Base-by-base conservation (phyloP, 2,888 invertebrate genomes). In the Eupithecia tripunctaria region DNA sequence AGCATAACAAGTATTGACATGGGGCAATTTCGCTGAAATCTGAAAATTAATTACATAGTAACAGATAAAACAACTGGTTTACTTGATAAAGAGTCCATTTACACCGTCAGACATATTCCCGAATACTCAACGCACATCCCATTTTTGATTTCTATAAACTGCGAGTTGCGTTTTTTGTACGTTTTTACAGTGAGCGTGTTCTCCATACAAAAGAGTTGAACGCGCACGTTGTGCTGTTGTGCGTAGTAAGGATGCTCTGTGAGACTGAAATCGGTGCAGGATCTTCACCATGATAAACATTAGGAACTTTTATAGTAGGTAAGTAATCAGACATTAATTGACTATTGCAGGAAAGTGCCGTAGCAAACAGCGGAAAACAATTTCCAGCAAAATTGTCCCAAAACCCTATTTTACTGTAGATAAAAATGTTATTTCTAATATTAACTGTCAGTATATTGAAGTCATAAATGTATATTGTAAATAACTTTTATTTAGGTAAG, bases 401-500 rank as follows among this genome's bases (percentile, higher is more conserved):
- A 83, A 80, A 83, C 81, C 81, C 84, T 82, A 88, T 82, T 89
- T 89, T 85, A 88, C 87, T 92, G 92, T 92, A 92, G 92, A 91
- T 92, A 92, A 88, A 56, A 90, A 86, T 64, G 90, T 92, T 92
- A 93, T 85, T 86, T 90, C 89, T 93, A 93, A 86, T 89, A 89
- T 89, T 89, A 91, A 91, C 89, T 88, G 88, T 89, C 85, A 85
- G 87, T 90, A 89, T 92, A 92, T 89, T 90, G 92, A 91, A 88
- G 92, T 89, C 88, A 86, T 91, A 89, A 86, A 87, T 89, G 90
- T 93, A 93, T 89, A 92, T 90, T 93, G 93, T 93, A 93, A 92
- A 94, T 93, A 94, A 86, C 91, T 92, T 89, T 89, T 82, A 88
- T 91, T 89, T 89, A 90, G 89, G 89, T 91, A 91, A 91, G 92